Evolutionary conservation across 2,113 vertebrate species (phyloP).

Genomic region (Halichoeres trimaculatus): DNA sequence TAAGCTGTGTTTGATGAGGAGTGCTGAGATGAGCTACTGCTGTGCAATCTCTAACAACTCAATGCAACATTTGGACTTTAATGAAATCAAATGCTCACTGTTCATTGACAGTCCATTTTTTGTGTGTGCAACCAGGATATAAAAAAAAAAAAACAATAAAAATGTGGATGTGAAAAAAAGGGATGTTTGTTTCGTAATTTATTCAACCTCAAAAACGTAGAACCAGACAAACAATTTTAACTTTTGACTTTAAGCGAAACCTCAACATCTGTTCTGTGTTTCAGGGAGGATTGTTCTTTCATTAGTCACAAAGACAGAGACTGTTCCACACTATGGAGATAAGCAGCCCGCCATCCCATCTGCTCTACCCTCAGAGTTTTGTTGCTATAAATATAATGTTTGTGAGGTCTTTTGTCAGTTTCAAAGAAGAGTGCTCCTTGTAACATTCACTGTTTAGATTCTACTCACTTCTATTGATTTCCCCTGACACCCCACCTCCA

Average conservation of each 20-base stretch:
- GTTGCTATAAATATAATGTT: background rate
- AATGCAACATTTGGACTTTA: conserved; percentile 58
- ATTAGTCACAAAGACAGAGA: background rate
- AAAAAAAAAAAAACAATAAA: conserved; percentile 45
- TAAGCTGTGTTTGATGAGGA: conserved; percentile 34
- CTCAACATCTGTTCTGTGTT: conserved; percentile 1
- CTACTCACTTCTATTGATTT: too few species aligned
- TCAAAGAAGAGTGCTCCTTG: background rate
- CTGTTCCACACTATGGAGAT: background rate
- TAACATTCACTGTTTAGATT: background rate
- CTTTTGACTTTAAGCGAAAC: background rate
- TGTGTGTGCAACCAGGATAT: conserved; percentile 74
- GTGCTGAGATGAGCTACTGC: conserved; percentile 44
- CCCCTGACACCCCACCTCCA: too few species aligned
- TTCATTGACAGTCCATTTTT: conserved; percentile 69
- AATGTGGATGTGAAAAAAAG: conserved; percentile 71
- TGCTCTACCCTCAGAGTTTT: background rate
- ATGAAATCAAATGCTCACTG: conserved; percentile 59
- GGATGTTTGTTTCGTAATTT: conserved; percentile 25
- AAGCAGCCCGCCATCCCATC: background rate
- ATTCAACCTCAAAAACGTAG: background rate
- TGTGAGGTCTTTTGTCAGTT: background rate
- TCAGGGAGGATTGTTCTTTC: background rate
- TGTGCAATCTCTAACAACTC: conserved; percentile 50
- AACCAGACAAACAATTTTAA: background rate